Conservation (phyloP, 2,797 vertebrate species). For the Gymnoscopelus braueri region DNA sequence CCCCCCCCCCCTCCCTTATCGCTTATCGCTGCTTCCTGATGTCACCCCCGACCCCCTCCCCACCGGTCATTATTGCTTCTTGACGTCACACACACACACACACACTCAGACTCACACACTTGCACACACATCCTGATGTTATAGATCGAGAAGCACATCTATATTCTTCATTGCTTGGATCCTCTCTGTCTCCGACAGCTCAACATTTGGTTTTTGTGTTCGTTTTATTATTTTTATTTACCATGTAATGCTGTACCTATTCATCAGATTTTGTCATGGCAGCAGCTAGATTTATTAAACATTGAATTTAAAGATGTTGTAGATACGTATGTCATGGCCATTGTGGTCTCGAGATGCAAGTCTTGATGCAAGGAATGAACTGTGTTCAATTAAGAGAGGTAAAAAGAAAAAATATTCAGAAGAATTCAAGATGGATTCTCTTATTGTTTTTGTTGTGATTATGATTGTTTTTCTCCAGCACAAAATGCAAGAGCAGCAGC, state of each 20-base stretch:
- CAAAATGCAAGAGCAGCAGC: too few relatives aligned
- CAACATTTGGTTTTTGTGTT: not conserved
- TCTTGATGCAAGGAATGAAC: not conserved
- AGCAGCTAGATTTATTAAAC: not conserved
- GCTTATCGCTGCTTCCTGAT: too few relatives aligned
- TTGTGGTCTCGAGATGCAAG: not conserved
- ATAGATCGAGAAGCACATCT: slow-evolving; percentile 7
- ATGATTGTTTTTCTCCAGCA: not conserved
- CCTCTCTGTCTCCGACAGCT: not conserved
- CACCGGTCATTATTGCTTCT: too few relatives aligned
- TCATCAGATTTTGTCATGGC: not conserved
- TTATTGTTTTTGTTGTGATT: not conserved
- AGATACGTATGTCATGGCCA: not conserved
- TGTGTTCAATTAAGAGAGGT: not conserved
- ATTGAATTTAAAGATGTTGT: not conserved
- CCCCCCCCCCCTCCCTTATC: not conserved
- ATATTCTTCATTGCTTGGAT: slow-evolving; percentile 10
- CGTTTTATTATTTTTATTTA: not conserved
- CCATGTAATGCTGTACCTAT: not conserved
- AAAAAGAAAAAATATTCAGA: not conserved
- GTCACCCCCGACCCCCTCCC: too few relatives aligned
- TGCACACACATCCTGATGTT: not conserved
- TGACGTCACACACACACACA: too few relatives aligned
- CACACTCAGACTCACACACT: too few relatives aligned
- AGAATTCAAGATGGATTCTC: not conserved